A percentile compares a stretch with the other conserved stretches of the same genome.
Evolutionary conservation across 2,113 vertebrate species (phyloP).

Genomic region (Rhegmatorhina hoffmannsi): DNA sequence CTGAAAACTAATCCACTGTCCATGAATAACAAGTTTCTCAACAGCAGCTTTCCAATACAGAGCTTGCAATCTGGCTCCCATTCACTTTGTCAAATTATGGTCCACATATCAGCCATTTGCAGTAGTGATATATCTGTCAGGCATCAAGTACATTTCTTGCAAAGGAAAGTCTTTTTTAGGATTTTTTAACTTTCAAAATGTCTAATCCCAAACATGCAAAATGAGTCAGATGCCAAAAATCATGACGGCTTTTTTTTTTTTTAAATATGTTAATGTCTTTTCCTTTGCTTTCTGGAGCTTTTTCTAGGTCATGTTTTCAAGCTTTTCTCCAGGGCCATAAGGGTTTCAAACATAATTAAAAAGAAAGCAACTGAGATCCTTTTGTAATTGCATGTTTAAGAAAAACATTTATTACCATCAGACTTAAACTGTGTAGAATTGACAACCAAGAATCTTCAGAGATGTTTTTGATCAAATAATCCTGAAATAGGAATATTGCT

Average conservation of each 20-base stretch:
- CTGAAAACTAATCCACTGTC: not conserved
- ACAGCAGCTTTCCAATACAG: conserved; percentile 46
- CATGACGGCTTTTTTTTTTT: not conserved
- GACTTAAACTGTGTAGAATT: conserved; percentile 2
- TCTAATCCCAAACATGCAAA: conserved; percentile 50
- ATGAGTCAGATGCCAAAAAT: conserved; percentile 43
- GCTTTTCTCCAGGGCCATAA: conserved; percentile 29
- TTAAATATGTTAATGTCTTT: not conserved
- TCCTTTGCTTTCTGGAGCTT: conserved; percentile 22
- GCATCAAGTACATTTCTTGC: conserved; percentile 41
- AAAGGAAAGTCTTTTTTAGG: conserved; percentile 40
- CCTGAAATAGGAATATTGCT: not conserved
- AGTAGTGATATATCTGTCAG: conserved; percentile 54
- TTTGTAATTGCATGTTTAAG: conserved; percentile 28
- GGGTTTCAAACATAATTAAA: conserved; percentile 10
- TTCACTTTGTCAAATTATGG: conserved; percentile 55
- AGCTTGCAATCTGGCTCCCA: conserved; percentile 54
- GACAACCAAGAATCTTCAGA: conserved; percentile 23
- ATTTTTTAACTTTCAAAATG: conserved; percentile 45
- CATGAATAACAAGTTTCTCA: conserved; percentile 39
- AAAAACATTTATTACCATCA: conserved; percentile 2
- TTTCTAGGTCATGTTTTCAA: conserved; percentile 48
- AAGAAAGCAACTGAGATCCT: not conserved
- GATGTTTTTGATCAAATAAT: conserved; percentile 19
- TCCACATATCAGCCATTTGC: conserved; percentile 43